These are phyloP conservation scores for Chelon auratus DNA, from an alignment of 2,797 vertebrate genomes.

Conservation along the genomic window DNA sequence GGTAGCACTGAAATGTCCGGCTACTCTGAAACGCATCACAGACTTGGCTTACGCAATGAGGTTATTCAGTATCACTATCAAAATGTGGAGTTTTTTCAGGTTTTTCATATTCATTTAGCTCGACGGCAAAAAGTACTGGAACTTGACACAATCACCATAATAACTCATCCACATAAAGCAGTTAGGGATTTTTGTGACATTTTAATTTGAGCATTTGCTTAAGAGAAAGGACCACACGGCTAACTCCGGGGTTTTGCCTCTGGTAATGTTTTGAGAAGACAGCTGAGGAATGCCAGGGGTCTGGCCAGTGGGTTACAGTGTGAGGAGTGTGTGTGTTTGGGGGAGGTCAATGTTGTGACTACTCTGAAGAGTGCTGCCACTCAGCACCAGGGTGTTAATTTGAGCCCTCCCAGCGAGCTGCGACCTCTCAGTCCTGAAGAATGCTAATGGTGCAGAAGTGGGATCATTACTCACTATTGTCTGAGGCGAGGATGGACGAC, in stretches of 20 bases:
- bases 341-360: conserved; percentile 68
- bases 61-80: not conserved
- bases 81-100: too few species aligned
- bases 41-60: not conserved
- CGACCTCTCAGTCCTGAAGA: conserved; percentile 69
- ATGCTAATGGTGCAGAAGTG: conserved; percentile 75
- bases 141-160: not conserved
- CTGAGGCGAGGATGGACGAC: conserved; percentile 27
- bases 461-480: conserved; percentile 61
- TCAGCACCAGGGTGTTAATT: conserved; percentile 81
- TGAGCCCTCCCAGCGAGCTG: conserved; percentile 65
- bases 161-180: not conserved
- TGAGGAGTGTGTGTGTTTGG: not conserved
- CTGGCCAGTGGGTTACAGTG: conserved; percentile 27
- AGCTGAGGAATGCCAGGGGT: conserved; percentile 71
- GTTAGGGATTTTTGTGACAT: not conserved
- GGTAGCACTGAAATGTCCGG: not conserved
- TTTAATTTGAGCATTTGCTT: conserved; percentile 5
- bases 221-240: not conserved
- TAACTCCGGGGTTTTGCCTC: conserved; percentile 9
- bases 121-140: not conserved
- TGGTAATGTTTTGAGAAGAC: conserved; percentile 57
- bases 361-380: conserved; percentile 66
- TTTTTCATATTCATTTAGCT: too few species aligned
- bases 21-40: not conserved